phyloP scores from a whole-genome alignment of 2,797 vertebrate genomes.

The Molossus alvarezi region DNA sequence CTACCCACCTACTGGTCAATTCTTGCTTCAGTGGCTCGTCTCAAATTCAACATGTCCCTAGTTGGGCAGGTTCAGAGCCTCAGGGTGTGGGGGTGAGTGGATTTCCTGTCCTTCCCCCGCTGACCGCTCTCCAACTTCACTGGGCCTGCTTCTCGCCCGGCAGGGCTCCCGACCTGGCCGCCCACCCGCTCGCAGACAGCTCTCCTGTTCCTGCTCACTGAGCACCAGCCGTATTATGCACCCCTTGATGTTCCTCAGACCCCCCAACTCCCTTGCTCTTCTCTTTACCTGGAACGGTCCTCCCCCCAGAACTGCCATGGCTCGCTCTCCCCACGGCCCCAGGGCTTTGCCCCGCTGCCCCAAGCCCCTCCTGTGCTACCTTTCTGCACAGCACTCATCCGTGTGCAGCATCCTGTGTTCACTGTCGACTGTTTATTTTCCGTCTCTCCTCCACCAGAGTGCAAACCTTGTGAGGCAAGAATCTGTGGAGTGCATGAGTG shows the following conservation, averaged over 20 bases:
- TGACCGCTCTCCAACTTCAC: not conserved
- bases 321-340: not conserved
- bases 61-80: not conserved
- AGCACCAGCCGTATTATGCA: not conserved
- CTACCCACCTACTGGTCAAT: not conserved
- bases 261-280: not conserved
- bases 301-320: not conserved
- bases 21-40: not conserved
- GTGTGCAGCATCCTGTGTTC: not conserved
- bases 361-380: not conserved
- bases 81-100: no score
- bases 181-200: not conserved
- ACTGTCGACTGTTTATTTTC: not conserved
- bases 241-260: not conserved
- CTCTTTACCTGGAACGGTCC: not conserved
- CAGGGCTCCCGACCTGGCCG: not conserved
- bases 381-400: not conserved
- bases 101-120: not conserved
- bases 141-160: not conserved
- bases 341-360: slow-evolving; percentile 3
- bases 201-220: not conserved
- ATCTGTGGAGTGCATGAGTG: not conserved
- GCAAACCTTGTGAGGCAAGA: slow-evolving; percentile 17
- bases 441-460: not conserved
- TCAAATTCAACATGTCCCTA: slow-evolving; percentile 20